Evolutionary conservation across 2,888 invertebrate species (phyloP).

Genomic region (Phyllotreta cruciferae): DNA sequence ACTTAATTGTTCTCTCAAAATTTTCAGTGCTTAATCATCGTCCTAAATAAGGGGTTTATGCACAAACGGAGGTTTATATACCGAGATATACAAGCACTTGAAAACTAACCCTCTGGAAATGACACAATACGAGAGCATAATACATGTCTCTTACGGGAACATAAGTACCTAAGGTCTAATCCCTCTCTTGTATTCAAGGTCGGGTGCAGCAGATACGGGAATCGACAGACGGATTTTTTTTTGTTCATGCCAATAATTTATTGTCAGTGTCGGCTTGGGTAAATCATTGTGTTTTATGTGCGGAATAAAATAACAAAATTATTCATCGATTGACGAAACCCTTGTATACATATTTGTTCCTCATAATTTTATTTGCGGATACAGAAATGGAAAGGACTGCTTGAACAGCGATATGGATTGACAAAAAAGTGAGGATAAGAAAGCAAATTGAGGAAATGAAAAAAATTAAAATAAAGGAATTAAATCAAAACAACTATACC

Average conservation of each 20-base stretch:
- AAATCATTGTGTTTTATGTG: too few relatives aligned
- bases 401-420: too few relatives aligned
- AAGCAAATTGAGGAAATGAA: too few relatives aligned
- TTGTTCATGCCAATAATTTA: constrained; percentile 24
- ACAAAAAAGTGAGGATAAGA: too few relatives aligned
- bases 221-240: constrained; percentile 31
- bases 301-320: background rate
- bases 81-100: constrained; percentile 51
- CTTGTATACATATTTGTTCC: background rate
- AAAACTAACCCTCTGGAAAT: constrained; percentile 54
- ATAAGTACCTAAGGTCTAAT: constrained; percentile 54
- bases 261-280: constrained; percentile 1
- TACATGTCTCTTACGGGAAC: constrained; percentile 40
- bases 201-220: constrained; percentile 45
- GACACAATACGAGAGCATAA: constrained; percentile 54
- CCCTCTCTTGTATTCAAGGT: constrained; percentile 52
- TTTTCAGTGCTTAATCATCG: constrained; percentile 38
- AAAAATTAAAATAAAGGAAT: too few relatives aligned
- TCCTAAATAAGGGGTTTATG: constrained; percentile 44
- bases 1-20: constrained; percentile 20
- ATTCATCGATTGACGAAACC: background rate
- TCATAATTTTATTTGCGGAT: too few relatives aligned
- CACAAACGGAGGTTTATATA: constrained; percentile 41
- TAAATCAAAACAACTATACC: too few relatives aligned
- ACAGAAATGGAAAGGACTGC: too few relatives aligned